phyloP scores from a whole-genome alignment of 23 tunicate species.

The Phallusia fumigata region DNA sequence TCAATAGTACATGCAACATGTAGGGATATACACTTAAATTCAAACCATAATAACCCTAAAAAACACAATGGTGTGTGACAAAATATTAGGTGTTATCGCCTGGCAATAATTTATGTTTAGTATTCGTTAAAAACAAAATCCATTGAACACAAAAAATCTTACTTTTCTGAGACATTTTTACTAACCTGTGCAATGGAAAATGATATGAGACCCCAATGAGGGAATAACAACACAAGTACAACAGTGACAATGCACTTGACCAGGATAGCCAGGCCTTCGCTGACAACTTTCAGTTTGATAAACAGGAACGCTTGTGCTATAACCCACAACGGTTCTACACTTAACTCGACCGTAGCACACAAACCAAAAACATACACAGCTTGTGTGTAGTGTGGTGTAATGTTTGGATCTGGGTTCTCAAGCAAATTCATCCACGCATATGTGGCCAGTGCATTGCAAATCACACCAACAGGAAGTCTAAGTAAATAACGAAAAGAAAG shows the following conservation, averaged over 20 bases:
- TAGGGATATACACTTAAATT: no score
- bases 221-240: slow-evolving; percentile 39
- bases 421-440: slow-evolving; percentile 53
- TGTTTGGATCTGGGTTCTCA: slow-evolving; percentile 58
- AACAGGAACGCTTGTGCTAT: slow-evolving; percentile 70
- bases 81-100: no score
- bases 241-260: slow-evolving; percentile 62
- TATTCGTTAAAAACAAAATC: not conserved
- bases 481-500: no score
- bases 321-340: slow-evolving; percentile 78
- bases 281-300: slow-evolving; percentile 71
- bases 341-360: slow-evolving; percentile 65
- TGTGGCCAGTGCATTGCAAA: slow-evolving; percentile 20
- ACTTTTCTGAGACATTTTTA: no score
- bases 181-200: slow-evolving; percentile 68
- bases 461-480: slow-evolving; percentile 86
- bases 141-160: no score
- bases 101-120: not conserved
- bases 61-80: no score
- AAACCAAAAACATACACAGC: slow-evolving; percentile 65
- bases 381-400: slow-evolving; percentile 29
- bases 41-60: no score
- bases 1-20: no score
- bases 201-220: slow-evolving; percentile 73
- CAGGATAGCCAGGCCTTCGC: slow-evolving; percentile 76